phyloP scores from a whole-genome alignment of 1,140 invertebrate genomes.

The Oncopeltus fasciatus region DNA sequence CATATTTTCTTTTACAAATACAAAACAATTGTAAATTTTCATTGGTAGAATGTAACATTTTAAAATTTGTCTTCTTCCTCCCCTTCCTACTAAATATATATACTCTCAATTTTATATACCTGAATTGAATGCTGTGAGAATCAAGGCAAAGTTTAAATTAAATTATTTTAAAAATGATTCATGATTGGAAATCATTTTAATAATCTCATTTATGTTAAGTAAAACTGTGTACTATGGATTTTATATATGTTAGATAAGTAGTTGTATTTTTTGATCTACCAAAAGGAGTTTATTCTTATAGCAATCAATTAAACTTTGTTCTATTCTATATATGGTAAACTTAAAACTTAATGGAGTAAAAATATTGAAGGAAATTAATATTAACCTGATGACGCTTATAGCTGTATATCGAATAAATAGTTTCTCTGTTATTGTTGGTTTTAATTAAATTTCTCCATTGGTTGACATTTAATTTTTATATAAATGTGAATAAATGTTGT shows the following conservation, averaged over 20 bases:
- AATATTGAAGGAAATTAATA: background rate
- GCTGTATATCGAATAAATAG: background rate
- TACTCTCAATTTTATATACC: no score
- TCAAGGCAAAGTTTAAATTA: no score
- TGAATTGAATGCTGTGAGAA: no score
- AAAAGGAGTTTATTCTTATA: constrained; percentile 5
- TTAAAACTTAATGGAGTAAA: background rate
- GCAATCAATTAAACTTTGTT: background rate
- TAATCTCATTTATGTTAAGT: background rate
- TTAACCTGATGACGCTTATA: constrained; percentile 2
- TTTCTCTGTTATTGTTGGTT: background rate
- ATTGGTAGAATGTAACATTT: no score
- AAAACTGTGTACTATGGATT: background rate
- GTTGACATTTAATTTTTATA: background rate
- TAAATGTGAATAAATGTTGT: background rate
- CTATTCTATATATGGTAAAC: background rate
- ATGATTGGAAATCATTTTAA: no score
- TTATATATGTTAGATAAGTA: background rate
- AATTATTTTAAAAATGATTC: background rate
- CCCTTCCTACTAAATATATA: no score
- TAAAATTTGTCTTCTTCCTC: no score
- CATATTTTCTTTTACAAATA: no score
- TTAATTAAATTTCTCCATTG: background rate
- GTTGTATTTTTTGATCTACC: constrained; percentile 4
- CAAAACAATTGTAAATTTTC: no score